phyloP scores from a whole-genome alignment of 2,888 invertebrate species.

The Eretmocerus hayati region DNA sequence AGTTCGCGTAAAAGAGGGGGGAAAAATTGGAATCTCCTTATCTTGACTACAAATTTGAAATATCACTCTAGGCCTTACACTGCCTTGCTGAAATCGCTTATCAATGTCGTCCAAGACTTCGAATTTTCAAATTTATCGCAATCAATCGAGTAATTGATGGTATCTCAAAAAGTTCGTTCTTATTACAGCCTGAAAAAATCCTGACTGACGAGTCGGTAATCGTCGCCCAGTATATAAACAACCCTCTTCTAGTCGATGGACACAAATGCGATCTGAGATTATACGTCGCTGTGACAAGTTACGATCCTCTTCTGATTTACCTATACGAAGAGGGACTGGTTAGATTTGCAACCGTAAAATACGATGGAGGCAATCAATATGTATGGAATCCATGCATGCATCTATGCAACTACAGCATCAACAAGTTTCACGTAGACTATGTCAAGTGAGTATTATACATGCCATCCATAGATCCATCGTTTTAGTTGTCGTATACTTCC shows the following conservation, averaged over 20 bases:
- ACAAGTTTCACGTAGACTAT: slow-evolving; percentile 94
- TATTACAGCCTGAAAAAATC: slow-evolving; percentile 81
- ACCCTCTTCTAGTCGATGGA: slow-evolving; percentile 81
- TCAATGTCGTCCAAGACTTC: no score
- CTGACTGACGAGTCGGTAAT: slow-evolving; percentile 86
- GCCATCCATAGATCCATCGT: background rate
- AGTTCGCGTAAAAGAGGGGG: no score
- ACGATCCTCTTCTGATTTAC: slow-evolving; percentile 90
- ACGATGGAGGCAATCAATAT: slow-evolving; percentile 84
- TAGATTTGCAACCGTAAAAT: slow-evolving; percentile 90
- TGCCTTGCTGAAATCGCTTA: no score
- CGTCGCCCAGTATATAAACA: slow-evolving; percentile 82
- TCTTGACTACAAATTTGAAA: no score
- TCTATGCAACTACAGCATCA: slow-evolving; percentile 96
- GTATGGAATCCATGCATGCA: slow-evolving; percentile 96
- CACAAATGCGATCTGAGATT: slow-evolving; percentile 95
- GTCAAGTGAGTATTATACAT: slow-evolving; percentile 66
- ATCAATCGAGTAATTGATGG: no score
- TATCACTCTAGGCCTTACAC: no score
- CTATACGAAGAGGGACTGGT: slow-evolving; percentile 95
- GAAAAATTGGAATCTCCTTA: no score
- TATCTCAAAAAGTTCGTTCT: no score
- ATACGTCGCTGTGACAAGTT: slow-evolving; percentile 90
- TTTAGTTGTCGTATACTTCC: background rate
- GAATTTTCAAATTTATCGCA: no score